Conservation (phyloP, 2,797 vertebrate genomes). For the Gallinago stenura region DNA sequence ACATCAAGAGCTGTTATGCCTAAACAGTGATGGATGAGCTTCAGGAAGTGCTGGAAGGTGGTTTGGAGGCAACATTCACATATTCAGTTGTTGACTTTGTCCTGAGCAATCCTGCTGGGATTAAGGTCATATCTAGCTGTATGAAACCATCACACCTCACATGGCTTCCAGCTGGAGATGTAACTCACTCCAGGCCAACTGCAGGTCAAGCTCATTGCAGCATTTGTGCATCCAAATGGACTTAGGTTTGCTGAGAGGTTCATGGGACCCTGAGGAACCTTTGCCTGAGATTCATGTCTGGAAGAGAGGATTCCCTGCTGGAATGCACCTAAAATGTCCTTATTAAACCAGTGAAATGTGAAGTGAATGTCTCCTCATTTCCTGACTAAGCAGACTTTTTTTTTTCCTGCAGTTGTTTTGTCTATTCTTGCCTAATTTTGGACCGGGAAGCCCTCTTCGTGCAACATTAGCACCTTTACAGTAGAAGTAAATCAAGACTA, state of each 20-base stretch:
- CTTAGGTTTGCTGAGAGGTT: neutral
- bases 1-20: neutral
- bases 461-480: neutral
- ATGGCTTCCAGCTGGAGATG: neutral
- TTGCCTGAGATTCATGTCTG: neutral
- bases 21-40: neutral
- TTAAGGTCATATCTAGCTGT: neutral
- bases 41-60: neutral
- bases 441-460: neutral
- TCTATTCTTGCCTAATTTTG: neutral
- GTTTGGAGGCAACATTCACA: neutral
- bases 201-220: neutral
- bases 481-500: neutral
- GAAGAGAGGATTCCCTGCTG: neutral
- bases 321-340: neutral
- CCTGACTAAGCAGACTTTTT: neutral
- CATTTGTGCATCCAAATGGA: accelerated
- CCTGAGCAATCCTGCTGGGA: neutral
- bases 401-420: neutral
- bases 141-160: neutral
- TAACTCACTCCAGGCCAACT: neutral
- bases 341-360: neutral
- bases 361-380: neutral
- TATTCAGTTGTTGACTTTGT: neutral
- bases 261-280: neutral